These are phyloP conservation scores for Siderastrea siderea DNA, from an alignment of 92 coral and sea anemone genomes.

Conservation along the genomic window DNA sequence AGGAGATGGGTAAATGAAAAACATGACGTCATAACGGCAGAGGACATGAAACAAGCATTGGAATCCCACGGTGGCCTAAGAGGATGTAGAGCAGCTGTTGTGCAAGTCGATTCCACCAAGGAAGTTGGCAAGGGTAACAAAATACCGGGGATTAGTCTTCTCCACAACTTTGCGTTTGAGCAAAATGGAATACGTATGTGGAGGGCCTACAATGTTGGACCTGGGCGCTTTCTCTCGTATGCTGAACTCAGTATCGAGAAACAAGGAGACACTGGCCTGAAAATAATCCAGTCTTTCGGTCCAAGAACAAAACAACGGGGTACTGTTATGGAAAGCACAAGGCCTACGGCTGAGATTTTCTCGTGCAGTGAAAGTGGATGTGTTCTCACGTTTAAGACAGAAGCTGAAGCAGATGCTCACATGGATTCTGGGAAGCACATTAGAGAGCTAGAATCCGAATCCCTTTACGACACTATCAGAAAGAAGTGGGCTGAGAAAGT, in stretches of 20 bases:
- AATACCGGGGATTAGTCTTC: too few species aligned
- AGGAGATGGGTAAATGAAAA: neutral
- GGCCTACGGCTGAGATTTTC: conserved; percentile 24
- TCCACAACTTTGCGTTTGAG: too few species aligned
- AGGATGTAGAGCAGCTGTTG: conserved; percentile 46
- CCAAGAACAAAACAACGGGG: conserved; percentile 7
- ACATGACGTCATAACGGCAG: conserved; percentile 36
- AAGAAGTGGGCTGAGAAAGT: too few species aligned
- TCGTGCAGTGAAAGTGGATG: conserved; percentile 51
- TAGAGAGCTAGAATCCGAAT: conserved; percentile 28
- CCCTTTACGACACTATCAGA: too few species aligned
- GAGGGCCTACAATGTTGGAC: conserved; percentile 35
- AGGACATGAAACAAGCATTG: conserved; percentile 44
- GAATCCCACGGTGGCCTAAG: conserved; percentile 47
- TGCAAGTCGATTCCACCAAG: too few species aligned
- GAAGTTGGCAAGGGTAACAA: too few species aligned
- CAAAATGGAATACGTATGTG: too few species aligned
- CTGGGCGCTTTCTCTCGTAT: conserved; percentile 41
- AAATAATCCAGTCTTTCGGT: conserved; percentile 18
- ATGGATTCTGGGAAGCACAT: conserved; percentile 13
- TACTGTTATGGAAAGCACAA: conserved; percentile 11
- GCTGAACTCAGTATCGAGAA: neutral
- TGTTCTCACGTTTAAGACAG: conserved; percentile 58
- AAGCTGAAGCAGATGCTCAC: conserved; percentile 31
- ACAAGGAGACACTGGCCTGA: conserved; percentile 41